Evolutionary conservation across 2,888 invertebrate species (phyloP).

Genomic region (Meta bourneti): DNA sequence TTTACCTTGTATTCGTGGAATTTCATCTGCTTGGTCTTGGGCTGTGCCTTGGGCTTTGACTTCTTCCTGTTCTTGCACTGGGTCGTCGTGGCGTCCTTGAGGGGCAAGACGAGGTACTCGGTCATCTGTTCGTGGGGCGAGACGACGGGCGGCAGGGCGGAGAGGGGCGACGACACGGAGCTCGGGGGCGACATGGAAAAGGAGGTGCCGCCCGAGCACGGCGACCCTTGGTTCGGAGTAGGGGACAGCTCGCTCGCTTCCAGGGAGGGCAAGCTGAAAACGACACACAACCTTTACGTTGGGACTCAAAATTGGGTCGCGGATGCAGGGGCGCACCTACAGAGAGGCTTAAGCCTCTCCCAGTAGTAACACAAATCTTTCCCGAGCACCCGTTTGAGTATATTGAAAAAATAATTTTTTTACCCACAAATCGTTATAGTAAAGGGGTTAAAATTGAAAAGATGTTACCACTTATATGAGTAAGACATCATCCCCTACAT

Average conservation of each 20-base stretch:
- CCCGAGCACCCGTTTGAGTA: no score
- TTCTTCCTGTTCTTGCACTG: constrained; percentile 84
- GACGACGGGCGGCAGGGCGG: constrained; percentile 55
- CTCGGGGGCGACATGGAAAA: constrained; percentile 74
- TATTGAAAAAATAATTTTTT: no score
- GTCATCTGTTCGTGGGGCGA: constrained; percentile 40
- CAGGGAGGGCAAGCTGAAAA: constrained; percentile 73
- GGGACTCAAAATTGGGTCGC: no score
- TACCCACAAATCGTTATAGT: no score
- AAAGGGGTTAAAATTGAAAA: no score
- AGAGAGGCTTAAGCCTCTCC: no score
- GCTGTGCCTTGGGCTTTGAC: constrained; percentile 87
- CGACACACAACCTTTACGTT: not conserved
- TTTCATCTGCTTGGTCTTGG: constrained; percentile 93
- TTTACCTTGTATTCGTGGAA: constrained; percentile 94
- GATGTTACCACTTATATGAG: no score
- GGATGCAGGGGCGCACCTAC: no score
- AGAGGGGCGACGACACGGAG: constrained; percentile 71
- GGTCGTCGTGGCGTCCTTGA: constrained; percentile 58
- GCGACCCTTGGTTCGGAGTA: constrained; percentile 69
- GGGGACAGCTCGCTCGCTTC: constrained; percentile 72
- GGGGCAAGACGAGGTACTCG: constrained; percentile 47
- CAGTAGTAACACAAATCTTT: no score
- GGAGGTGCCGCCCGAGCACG: constrained; percentile 62
- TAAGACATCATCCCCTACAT: no score